Evolutionary conservation across 1,140 invertebrate genomes (phyloP), one percentile per base, ranked within the genome.

Genomic region (Heliconius hermathena): DNA sequence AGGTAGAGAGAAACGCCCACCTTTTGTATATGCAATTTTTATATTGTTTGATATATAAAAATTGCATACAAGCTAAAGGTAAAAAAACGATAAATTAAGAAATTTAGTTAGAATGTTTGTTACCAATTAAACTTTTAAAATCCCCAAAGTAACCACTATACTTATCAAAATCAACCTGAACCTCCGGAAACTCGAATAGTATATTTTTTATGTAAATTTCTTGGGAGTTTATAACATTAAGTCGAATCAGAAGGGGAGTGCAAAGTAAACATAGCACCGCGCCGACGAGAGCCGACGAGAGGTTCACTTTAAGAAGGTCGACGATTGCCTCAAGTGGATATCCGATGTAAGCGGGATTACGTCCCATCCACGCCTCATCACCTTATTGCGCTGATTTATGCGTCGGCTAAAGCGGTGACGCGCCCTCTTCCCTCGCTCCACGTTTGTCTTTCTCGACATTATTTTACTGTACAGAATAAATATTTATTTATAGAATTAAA

Each of bases 341-440:
- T 66, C 60, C 26, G 60, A 66, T 66, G 60, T 66, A 66, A 66
- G 26, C 60, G 60, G 60, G 60, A 66, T 66, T 66, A 29, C 60
- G 60, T 66, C 60, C 60, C 60, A 66, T 60, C n/a, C 54, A 60
- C 54, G 54, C 54, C 54, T 26, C 54, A 57, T 66, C 60, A 66
- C 60, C 60, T 66, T 66, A 26, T 29, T 66, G 60, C 60, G 60
- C 60, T 66, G 60, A 66, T 66, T 66, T 66, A 29, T 66, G 60
- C 60, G 60, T 16, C 60, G n/a, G 16, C 26, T 66, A 66, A 66
- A 66, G 60, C 60, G 3, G n/a, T 60, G 3, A 26, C 54, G 54
- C 54, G 49, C 49, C 16, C 49, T 20, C 49, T 6, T 20, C 41
- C 3, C 41, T 54, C 52, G 16, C 52, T 57, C 18, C 54, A 57